phyloP scores from a whole-genome alignment of 2,113 vertebrate genomes.

The Paradoxurus hermaphroditus region DNA sequence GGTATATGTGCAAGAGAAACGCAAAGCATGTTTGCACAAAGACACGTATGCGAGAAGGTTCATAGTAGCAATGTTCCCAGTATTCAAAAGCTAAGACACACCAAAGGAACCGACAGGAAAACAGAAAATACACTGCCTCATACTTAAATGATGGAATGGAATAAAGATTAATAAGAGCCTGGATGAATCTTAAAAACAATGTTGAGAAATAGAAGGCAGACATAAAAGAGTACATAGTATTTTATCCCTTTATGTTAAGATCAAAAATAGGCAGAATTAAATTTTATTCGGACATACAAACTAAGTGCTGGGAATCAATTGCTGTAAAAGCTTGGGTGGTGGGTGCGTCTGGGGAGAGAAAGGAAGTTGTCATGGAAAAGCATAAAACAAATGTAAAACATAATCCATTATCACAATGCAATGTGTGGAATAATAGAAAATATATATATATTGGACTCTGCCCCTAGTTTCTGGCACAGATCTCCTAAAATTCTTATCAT shows the following conservation, averaged over 20 bases:
- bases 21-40: background rate
- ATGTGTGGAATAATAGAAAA: background rate
- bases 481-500: background rate
- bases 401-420: background rate
- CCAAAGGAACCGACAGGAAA: background rate
- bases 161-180: background rate
- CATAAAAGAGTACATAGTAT: background rate
- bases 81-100: background rate
- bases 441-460: background rate
- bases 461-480: background rate
- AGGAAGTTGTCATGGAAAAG: background rate
- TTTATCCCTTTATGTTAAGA: background rate
- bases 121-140: background rate
- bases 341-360: background rate
- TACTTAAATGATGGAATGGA: background rate
- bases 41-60: background rate
- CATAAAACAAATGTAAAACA: background rate
- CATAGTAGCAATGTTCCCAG: background rate
- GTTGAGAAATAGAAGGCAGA: background rate
- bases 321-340: background rate
- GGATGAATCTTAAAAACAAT: background rate
- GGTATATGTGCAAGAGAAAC: background rate
- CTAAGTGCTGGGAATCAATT: background rate
- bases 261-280: conserved; percentile 3
- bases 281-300: background rate